Evolutionary conservation across 2,888 invertebrate species (phyloP).

Genomic region (Pocota personata): DNA sequence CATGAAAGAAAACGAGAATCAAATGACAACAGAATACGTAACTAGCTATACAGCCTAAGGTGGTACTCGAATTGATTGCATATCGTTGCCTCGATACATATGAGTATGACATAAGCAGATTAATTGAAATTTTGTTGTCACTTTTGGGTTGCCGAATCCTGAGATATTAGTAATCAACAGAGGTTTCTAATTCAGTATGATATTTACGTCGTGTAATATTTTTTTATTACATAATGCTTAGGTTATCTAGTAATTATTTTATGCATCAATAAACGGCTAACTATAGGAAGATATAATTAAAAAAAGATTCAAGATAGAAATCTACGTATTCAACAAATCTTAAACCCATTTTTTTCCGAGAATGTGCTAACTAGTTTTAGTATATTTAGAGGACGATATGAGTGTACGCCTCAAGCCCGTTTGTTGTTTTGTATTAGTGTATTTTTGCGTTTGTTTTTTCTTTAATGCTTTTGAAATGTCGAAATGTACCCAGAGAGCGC

Average conservation of each 20-base stretch:
- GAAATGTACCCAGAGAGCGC: slow-evolving; percentile 18
- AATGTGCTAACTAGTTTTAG: not conserved
- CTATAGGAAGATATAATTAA: no score
- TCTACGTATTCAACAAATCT: no score
- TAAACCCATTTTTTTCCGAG: not conserved
- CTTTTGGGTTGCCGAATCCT: not conserved
- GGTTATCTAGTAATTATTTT: no score
- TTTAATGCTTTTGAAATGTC: not conserved
- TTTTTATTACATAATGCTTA: no score
- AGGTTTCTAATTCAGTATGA: not conserved
- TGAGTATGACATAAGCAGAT: not conserved
- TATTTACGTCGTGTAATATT: no score
- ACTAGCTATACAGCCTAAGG: not conserved
- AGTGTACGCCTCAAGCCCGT: not conserved
- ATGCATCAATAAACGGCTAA: no score
- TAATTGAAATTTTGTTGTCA: not conserved
- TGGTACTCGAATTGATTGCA: not conserved
- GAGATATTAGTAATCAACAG: not conserved
- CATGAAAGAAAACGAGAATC: not conserved
- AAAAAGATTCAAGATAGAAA: no score
- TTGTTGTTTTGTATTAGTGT: not conserved
- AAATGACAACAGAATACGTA: not conserved
- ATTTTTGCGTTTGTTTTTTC: not conserved
- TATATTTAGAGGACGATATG: not conserved
- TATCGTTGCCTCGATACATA: not conserved